Evolutionary conservation across 1,140 invertebrate species (phyloP), one percentile per base, ranked within the genome.

Genomic region (Tribolium madens): DNA sequence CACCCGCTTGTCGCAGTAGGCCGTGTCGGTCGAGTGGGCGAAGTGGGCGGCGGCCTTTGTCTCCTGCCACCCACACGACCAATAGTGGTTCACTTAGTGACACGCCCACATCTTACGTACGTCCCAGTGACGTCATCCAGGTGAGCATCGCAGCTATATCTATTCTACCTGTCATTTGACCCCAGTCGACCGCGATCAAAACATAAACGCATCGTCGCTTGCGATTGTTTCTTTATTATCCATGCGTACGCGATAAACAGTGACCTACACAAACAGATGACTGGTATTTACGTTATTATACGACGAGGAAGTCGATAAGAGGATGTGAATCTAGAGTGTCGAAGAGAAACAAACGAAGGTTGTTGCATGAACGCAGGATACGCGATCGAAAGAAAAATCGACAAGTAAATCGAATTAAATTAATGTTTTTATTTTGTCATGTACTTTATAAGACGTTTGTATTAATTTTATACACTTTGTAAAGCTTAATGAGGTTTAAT

Each of bases 51-150:
- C 18, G 31, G 42, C 69, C 33, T 60, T 70, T 75, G 53, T 75
- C 52, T 74, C 75, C 71, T 71, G 72, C 78, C 75, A 76, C 75
- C 78, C 78, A 76, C 78, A 75, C 78, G 75, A 68, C 78, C 78
- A 79, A 79, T 77, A 73, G 74, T 69, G 47, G 46, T 17, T 14
- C 13, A 47, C 47, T 31, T 17, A 13, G 31, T 10, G 75, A 53
- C 78, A 73, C 78, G 75, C 78, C 78, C 50, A 73, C 50, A 53
- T 74, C 64, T 57, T 57, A 71, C 36, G 70, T 26, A 76, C 74
- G 77, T 71, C 77, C 53, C 77, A 12, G 53, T 72, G 53, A 76
- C 73, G 77, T 76, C 77, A 76, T 46, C 18, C 72, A 71, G 72
- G 72, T 75, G 75, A 31, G 26, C 57, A 26, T 26, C 21, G 21